Evolutionary conservation across 2,113 vertebrate species (phyloP), one percentile per base, ranked within the genome.

Genomic region (Sclerurus mexicanus): DNA sequence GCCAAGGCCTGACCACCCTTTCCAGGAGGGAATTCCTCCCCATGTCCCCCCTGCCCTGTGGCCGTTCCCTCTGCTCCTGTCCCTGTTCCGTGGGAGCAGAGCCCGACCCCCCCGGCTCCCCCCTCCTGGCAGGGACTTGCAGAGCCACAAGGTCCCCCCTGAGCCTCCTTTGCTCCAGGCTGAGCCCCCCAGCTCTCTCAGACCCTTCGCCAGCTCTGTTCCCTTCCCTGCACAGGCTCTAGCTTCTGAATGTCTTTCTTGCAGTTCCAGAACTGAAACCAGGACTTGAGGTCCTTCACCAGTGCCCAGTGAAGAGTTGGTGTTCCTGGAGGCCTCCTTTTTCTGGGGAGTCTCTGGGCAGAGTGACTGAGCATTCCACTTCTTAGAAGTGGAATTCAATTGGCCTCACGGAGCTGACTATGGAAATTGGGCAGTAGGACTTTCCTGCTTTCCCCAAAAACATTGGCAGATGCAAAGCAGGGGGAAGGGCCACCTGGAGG

Each of bases 331-430:
- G 28, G 33, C 30, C 9, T 24, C 33, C 19, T 30, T 21, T 2
- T 4, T 33, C 33, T 4, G 42, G 10, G 8, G 16, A 35, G 31
- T 4, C 35, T 23, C 49, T 33, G 7, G 33, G 21, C 0, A 1
- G 24, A 15, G 25, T 7, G 5, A 3, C 31, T 10, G 35, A 10
- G 39, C 13, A 0, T 30, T 28, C 1, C 5, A 16, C 28, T n/a
- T 3, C 31, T 14, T 9, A 7, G 12, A 12, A 31, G 14, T 11
- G 23, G 3, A 7, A 28, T 6, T 6, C 3, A 8, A 6, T 20
- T 11, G 12, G 23, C 35, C 46, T 12, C 8, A 4, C 2, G 37
- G 28, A n/a, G 8, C 1, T 0, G 14, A 10, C 12, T 2, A 1
- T 28, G 24, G 63, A 7, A 39, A 44, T 1, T 5, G 56, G 56